phyloP scores from a whole-genome alignment of 35 echinoderm and acorn worm genomes.

The Apostichopus californicus region DNA sequence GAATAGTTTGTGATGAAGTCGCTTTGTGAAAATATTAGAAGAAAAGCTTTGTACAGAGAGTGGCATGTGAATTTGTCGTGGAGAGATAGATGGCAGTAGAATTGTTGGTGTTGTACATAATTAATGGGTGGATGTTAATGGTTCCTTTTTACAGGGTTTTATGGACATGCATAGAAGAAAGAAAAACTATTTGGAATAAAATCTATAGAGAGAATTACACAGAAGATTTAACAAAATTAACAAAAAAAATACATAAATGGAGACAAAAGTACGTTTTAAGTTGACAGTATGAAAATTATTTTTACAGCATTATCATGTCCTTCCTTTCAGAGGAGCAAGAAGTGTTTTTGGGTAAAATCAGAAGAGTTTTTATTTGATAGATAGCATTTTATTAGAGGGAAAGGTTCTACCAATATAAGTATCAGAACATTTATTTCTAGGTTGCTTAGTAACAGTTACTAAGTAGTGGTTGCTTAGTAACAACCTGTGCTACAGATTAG shows the following conservation, averaged over 20 bases:
- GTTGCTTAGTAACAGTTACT: no score
- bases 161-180: background rate
- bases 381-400: background rate
- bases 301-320: background rate
- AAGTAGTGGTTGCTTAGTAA: no score
- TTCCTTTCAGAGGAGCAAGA: background rate
- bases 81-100: background rate
- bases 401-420: background rate
- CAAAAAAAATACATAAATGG: background rate
- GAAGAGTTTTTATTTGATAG: background rate
- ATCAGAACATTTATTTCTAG: no score
- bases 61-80: background rate
- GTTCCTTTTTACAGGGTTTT: background rate
- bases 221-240: background rate
- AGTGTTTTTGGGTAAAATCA: background rate
- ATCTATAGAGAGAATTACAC: background rate
- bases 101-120: background rate
- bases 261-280: background rate
- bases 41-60: background rate
- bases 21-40: background rate
- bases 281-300: background rate
- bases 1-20: background rate
- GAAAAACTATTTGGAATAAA: background rate
- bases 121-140: background rate
- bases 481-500: no score